Base-by-base conservation (phyloP, 2,797 vertebrate species). In the Phrynocephalus forsythii region DNA sequence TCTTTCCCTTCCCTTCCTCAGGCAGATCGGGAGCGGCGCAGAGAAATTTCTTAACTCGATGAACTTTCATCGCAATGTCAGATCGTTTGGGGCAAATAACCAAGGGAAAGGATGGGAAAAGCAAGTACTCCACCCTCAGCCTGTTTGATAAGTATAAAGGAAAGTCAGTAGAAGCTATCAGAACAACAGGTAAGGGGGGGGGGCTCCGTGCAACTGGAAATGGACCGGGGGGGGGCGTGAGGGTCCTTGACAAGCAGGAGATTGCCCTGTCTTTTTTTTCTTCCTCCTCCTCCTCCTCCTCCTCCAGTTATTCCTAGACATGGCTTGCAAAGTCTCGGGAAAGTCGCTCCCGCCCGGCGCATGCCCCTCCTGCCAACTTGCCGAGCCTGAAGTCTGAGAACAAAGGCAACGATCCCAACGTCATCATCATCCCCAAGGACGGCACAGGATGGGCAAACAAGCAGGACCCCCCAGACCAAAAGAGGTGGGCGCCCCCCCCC, bases 71-170 rank as follows among this genome's bases (percentile, higher is more conserved):
- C 99, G 99, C 98, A 98, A 99, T 99, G 99, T 99, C 99, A 97
- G 99, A 99, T 99, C 99, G 99, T 99, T 99, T 99, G 98, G 99
- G 99, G 99, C 99, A 99, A 99, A 98, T 99, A 98, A 98, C 98
- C 98, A 99, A 99, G 98, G 98, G 98, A 99, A 99, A 99, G 98
- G 99, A 99, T 99, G 99, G 99, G 98, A 99, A 99, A 99, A 99
- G 98, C 98, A 99, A 99, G 98, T 99, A 99, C 96, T 98, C 98
- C 94, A 98, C 99, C 92, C 98, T 99, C 98, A 99, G 98, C 98
- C 98, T 99, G 96, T 99, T 99, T 98, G 99, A 99, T 97, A 99
- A 99, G 97, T 99, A 99, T 97, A 99, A 98, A 97, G 99, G 99
- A 97, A 99, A 98, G 98, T 98, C 99, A 98, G 98, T 99, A 99